Evolutionary conservation across 2,888 invertebrate species (phyloP), one percentile per base, ranked within the genome.

Genomic region (Hydriomena furcata): DNA sequence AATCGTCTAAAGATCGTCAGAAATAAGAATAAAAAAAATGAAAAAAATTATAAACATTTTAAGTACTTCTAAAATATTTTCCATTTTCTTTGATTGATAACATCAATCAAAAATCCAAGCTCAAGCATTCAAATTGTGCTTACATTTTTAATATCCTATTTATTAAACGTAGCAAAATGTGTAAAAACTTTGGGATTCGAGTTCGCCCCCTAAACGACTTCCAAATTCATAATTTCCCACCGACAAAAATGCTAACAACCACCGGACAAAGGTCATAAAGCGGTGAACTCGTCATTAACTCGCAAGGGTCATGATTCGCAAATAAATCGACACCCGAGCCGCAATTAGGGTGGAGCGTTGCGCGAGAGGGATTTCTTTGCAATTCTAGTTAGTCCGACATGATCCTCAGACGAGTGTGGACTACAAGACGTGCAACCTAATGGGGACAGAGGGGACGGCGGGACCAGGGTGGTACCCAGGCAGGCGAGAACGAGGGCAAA

Each of bases 341-440:
- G 72, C 85, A 87, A 87, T 87, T 87, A 88, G 78, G 77, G 46
- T 69, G 68, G 68, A 66, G 77, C 82, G 35, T 25, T 48, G 34
- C 43, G 37, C 51, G 47, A 54, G 71, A 71, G 79, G 86, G 87
- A 87, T 89, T 80, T 81, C 76, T 76, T 82, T 65, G 86, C 87
- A 86, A 88, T 89, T 87, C 81, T 74, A 79, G 80, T 79, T 82
- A 87, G 87, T 84, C 87, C 84, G 55, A 83, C 79, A 77, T 84
- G 88, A 89, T 86, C 87, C 87, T 70, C 49, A 68, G 73, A 75
- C 76, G 79, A 72, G 82, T 76, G 83, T 69, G 73, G 71, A 63
- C 71, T 71, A 87, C 86, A 82, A 71, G 85, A 68, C 79, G 54
- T 65, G 88, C 76, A 82, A 80, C 68, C 68, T 84, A 87, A 87